Evolutionary conservation across 92 coral and sea anemone species (phyloP).

Genomic region (Phymanthus crucifer): DNA sequence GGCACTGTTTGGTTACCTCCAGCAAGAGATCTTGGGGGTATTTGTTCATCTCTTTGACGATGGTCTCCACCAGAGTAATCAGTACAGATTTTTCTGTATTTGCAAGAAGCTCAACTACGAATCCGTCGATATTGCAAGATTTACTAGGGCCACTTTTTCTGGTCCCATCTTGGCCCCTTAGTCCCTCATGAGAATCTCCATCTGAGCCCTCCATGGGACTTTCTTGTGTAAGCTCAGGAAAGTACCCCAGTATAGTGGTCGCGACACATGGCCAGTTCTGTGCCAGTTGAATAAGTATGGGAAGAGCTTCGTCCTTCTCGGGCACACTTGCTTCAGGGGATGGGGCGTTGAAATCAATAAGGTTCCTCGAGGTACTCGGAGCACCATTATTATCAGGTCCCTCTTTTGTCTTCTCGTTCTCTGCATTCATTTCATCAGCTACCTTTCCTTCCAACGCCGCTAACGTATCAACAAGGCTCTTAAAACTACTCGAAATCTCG

Average conservation of each 20-base stretch:
- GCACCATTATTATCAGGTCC: constrained; percentile 29
- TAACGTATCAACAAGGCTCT: constrained; percentile 76
- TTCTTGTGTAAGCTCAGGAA: constrained; percentile 43
- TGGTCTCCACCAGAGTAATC: constrained; percentile 70
- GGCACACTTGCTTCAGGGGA: constrained; percentile 24
- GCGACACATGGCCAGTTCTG: constrained; percentile 86
- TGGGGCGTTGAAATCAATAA: constrained; percentile 32
- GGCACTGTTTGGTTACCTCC: constrained; percentile 41
- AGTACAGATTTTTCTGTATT: constrained; percentile 71
- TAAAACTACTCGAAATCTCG: constrained; percentile 80
- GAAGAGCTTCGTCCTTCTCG: constrained; percentile 49
- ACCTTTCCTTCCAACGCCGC: constrained; percentile 63
- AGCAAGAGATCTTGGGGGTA: constrained; percentile 54
- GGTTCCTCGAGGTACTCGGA: constrained; percentile 24
- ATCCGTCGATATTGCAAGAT: constrained; percentile 64
- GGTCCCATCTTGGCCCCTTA: neutral
- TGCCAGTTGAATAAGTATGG: constrained; percentile 74
- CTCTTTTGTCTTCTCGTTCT: constrained; percentile 19
- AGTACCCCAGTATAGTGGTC: constrained; percentile 67
- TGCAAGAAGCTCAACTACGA: constrained; percentile 71
- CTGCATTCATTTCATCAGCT: constrained; percentile 11
- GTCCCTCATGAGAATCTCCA: constrained; percentile 37
- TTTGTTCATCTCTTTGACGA: constrained; percentile 76
- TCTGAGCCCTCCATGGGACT: constrained; percentile 39
- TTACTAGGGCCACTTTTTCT: constrained; percentile 35